A percentile compares a stretch with the other conserved stretches of the same genome.
phyloP scores from a whole-genome alignment of 2,113 vertebrate genomes.

The Rhea americana region DNA sequence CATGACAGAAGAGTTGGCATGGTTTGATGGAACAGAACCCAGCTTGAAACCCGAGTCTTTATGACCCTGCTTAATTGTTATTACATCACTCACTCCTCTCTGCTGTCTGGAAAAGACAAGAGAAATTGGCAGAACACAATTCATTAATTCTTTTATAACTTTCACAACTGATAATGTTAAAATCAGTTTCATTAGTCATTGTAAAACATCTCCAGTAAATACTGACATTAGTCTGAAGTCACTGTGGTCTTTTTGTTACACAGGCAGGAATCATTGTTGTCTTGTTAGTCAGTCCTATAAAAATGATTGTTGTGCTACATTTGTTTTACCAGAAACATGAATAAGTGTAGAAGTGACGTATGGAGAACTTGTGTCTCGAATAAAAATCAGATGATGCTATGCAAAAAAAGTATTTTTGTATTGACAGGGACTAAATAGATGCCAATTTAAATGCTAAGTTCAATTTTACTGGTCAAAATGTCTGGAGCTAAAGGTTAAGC shows the following conservation, averaged over 20 bases:
- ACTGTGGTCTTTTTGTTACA: neutral
- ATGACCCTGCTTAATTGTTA: constrained; percentile 52
- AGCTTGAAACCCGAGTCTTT: constrained; percentile 55
- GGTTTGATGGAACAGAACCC: constrained; percentile 25
- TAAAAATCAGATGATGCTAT: neutral
- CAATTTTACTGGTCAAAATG: constrained; percentile 22
- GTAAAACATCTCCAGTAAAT: constrained; percentile 16
- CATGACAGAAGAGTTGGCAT: constrained; percentile 26
- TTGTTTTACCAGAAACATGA: neutral
- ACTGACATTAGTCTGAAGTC: constrained; percentile 25
- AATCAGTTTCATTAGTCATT: constrained; percentile 58
- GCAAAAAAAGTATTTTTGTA: constrained; percentile 13
- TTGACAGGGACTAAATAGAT: neutral
- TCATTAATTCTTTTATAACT: constrained; percentile 47
- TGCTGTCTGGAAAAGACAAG: constrained; percentile 47
- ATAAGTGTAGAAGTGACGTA: neutral
- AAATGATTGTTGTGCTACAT: neutral
- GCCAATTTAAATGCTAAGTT: neutral
- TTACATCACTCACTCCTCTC: constrained; percentile 38
- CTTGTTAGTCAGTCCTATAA: neutral
- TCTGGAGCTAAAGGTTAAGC: constrained; percentile 21
- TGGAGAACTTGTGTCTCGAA: neutral
- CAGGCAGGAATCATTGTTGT: neutral
- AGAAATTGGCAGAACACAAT: constrained; percentile 9
- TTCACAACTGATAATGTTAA: constrained; percentile 58